Base-by-base conservation (phyloP, 2,888 invertebrate species). In the Drosophila planitibia region DNA sequence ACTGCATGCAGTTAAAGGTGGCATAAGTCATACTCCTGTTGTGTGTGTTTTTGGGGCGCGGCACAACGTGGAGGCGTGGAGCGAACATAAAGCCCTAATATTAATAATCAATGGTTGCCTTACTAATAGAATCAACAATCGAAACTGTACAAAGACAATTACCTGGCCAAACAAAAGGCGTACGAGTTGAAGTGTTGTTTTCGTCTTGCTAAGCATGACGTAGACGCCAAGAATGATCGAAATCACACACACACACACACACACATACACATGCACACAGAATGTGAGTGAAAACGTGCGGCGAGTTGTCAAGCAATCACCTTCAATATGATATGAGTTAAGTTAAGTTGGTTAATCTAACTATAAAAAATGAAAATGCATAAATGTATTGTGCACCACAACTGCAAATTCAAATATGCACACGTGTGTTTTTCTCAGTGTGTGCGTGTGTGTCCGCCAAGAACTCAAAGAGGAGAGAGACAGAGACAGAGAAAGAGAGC, bases 71-170 rank as follows among this genome's bases (percentile, higher is more conserved):
- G 66, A 63, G 57, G 64, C 49, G 73, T 78, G 65, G 41, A 44
- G 67, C 59, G 41, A 53, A 64, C 62, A 52, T 35, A 68, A 49
- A 37, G 44, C 66, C 61, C 63, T 70, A 69, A 64, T 60, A 67
- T 30, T 60, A 64, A 52, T 30, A 12, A 44, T 28, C 25, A 30
- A 69, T 68, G 30, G 70, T 41, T 62, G 68, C 60, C 58, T 84
- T 75, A 87, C 76, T 80, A 85, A 85, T 83, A 85, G 75, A 89
- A 83, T 83, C 83, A 84, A 85, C 83, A 86, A 60, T 59, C 58
- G 49, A 41, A 65, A 54, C 39, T 73, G 67, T 70, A 66, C 61
- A 83, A 85, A 74, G 68, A 78, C 86, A 84, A 84, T 84, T 86
- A 89, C 74, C 81, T 81, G 28, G 60, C 62, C 81, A 86, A 89